Percentiles rank a stretch among this genome's conserved stretches.
phyloP scores from a whole-genome alignment of 2,888 invertebrate genomes.

The Loripinus fragilis region DNA sequence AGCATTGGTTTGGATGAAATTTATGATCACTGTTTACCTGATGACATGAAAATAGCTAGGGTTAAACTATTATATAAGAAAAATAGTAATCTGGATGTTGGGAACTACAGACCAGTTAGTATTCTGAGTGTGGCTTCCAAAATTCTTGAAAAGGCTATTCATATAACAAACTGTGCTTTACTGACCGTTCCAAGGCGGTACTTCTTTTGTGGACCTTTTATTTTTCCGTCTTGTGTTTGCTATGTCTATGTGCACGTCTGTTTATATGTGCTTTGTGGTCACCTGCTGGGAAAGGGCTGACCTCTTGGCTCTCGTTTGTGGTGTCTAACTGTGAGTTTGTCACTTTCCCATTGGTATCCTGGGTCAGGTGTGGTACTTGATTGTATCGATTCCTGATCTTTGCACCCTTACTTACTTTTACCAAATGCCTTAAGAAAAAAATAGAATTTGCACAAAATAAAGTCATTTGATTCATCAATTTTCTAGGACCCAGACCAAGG shows the following conservation, averaged over 20 bases:
- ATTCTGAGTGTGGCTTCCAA: not conserved
- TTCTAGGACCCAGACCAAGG: constrained; percentile 10
- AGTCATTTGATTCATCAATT: constrained; percentile 28
- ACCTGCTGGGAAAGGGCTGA: no score
- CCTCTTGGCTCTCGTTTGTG: no score
- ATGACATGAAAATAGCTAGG: constrained; percentile 9
- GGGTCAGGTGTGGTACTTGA: not conserved
- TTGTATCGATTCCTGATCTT: not conserved
- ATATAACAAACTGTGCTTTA: not conserved
- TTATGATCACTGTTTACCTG: not conserved
- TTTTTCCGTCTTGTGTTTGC: not conserved
- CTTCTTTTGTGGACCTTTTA: not conserved
- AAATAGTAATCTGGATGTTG: constrained; percentile 15
- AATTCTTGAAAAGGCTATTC: not conserved
- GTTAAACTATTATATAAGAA: not conserved
- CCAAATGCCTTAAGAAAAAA: constrained; percentile 19
- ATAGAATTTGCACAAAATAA: constrained; percentile 23
- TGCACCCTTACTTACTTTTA: not conserved
- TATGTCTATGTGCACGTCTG: no score
- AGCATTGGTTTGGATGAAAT: constrained; percentile 5
- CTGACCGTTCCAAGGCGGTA: not conserved
- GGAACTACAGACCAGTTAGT: constrained; percentile 3
- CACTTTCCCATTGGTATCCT: not conserved
- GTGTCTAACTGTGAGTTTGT: not conserved
- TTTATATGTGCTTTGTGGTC: no score